Evolutionary conservation across 1,140 invertebrate species (phyloP).

Genomic region (Tenebrio molitor): DNA sequence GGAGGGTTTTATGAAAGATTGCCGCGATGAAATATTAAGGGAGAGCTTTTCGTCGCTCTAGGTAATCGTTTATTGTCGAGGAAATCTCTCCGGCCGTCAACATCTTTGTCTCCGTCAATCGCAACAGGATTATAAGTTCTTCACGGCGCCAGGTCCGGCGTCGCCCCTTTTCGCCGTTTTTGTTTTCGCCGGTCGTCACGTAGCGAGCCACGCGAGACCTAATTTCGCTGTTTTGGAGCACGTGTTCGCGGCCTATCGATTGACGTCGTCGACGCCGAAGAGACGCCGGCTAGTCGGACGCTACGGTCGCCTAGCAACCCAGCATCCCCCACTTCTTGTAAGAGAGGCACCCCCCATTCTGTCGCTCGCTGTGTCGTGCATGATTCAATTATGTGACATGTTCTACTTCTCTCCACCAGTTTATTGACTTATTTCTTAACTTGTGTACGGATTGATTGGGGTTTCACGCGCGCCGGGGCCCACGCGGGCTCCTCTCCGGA

Average conservation of each 20-base stretch:
- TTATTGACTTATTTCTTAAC: slow-evolving; percentile 64
- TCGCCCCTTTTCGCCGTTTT: background rate
- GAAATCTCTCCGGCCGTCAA: background rate
- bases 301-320: slow-evolving; percentile 62
- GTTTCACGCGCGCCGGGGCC: slow-evolving; percentile 14
- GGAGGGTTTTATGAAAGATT: too few species aligned
- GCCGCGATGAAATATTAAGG: too few species aligned
- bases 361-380: slow-evolving; percentile 52
- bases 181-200: background rate
- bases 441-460: slow-evolving; percentile 45
- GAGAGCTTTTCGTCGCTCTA: too few species aligned
- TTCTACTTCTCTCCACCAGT: slow-evolving; percentile 60
- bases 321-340: slow-evolving; percentile 60
- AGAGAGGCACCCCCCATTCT: slow-evolving; percentile 49
- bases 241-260: slow-evolving; percentile 55
- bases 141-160: slow-evolving; percentile 6
- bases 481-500: too few species aligned
- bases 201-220: slow-evolving; percentile 7
- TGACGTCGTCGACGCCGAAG: slow-evolving; percentile 52
- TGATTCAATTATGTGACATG: slow-evolving; percentile 64
- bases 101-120: background rate
- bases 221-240: slow-evolving; percentile 30
- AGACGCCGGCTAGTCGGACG: slow-evolving; percentile 61
- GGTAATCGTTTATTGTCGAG: background rate
- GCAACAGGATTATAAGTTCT: background rate